Evolutionary conservation across 2,888 invertebrate species (phyloP).

Genomic region (Drosophila mayaguana): DNA sequence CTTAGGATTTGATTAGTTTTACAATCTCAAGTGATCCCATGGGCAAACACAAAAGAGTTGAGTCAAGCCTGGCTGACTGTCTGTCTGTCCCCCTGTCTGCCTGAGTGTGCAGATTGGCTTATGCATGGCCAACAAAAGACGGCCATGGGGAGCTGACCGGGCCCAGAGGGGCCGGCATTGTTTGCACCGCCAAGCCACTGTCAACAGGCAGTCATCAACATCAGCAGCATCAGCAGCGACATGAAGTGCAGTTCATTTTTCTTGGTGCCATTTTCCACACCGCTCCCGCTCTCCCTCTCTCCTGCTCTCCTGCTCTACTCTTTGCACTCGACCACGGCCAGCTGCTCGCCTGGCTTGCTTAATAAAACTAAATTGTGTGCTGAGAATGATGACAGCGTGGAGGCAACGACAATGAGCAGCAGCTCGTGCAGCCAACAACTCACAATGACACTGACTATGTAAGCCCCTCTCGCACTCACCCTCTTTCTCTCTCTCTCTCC

Average conservation of each 20-base stretch:
- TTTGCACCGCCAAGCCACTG: constrained; percentile 53
- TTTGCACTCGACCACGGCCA: background rate
- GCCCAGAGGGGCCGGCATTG: constrained; percentile 20
- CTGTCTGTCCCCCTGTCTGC: constrained; percentile 15
- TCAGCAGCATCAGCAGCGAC: constrained; percentile 32
- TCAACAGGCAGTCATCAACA: constrained; percentile 59
- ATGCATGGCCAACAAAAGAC: constrained; percentile 36
- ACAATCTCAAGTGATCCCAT: constrained; percentile 42
- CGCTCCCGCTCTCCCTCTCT: background rate
- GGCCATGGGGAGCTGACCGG: background rate
- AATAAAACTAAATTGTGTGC: constrained; percentile 79
- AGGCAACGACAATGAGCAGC: constrained; percentile 38
- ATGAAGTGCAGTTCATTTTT: constrained; percentile 61
- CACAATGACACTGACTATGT: constrained; percentile 29
- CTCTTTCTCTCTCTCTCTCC: background rate
- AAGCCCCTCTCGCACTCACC: background rate
- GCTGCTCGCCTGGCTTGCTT: constrained; percentile 38
- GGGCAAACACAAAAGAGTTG: constrained; percentile 31
- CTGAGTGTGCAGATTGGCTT: constrained; percentile 53
- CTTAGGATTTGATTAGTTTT: constrained; percentile 53
- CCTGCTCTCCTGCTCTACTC: background rate
- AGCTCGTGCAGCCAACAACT: constrained; percentile 16
- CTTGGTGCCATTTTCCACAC: constrained; percentile 36
- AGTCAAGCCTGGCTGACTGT: constrained; percentile 1
- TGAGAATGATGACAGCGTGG: constrained; percentile 62